A percentile compares a stretch with the other conserved stretches of the same genome.
Conservation (phyloP, 2,797 vertebrate genomes). For the Heteromormyrus szaboi region DNA sequence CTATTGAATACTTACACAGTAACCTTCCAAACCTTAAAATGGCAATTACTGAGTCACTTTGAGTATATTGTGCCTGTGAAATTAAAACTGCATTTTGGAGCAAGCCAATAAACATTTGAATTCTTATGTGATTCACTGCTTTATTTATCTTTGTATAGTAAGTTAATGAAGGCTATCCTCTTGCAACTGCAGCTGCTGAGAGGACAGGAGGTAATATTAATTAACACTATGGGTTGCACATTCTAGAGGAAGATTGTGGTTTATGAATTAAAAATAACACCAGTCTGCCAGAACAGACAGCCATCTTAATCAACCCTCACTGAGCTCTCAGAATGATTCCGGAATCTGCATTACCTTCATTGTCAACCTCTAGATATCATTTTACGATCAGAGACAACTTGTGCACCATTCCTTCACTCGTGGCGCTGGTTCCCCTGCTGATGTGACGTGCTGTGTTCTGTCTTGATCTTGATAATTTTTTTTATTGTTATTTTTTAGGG, state of each 20-base stretch:
- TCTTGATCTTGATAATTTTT: not conserved
- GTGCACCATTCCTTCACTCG: not conserved
- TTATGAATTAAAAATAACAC: slow-evolving; percentile 21
- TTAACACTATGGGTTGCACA: slow-evolving; percentile 8
- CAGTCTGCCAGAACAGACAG: not conserved
- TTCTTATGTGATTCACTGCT: not conserved
- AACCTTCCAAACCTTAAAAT: not conserved
- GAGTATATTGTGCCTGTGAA: not conserved
- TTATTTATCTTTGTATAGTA: not conserved
- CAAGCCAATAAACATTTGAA: not conserved
- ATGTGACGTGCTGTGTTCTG: not conserved
- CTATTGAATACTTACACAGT: not conserved
- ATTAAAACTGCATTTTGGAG: not conserved
- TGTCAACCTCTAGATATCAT: not conserved
- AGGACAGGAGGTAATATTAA: slow-evolving; percentile 12
- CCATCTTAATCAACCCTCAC: not conserved
- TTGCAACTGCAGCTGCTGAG: not conserved
- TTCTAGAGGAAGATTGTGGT: slow-evolving; percentile 5
- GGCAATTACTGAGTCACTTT: not conserved
- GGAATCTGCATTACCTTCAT: not conserved
- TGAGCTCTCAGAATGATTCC: not conserved
- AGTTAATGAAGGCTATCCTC: not conserved
- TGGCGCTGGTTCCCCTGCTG: not conserved
- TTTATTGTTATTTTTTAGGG: not conserved
- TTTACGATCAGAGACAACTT: not conserved